Evolutionary conservation across 2,113 vertebrate genomes (phyloP).

Genomic region (Lycaon pictus): DNA sequence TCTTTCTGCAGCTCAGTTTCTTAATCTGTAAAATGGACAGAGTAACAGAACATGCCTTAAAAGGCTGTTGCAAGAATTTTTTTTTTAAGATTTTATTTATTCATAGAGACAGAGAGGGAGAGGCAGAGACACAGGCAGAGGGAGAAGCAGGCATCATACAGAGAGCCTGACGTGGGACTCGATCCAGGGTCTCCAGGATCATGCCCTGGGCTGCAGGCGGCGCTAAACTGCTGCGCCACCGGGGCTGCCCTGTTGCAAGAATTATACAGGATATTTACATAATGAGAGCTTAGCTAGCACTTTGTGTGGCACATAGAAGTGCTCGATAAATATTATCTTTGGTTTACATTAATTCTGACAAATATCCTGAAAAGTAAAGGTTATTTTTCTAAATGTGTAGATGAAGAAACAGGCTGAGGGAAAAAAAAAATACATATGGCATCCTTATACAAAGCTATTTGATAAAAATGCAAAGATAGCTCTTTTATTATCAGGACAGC

Average conservation of each 20-base stretch:
- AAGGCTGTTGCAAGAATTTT: neutral
- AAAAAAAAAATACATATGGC: neutral
- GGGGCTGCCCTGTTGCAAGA: neutral
- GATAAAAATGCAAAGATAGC: neutral
- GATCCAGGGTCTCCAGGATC: no score
- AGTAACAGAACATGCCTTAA: neutral
- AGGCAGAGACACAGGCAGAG: no score
- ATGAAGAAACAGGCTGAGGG: neutral
- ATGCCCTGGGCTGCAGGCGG: no score
- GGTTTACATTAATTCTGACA: neutral
- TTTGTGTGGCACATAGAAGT: neutral
- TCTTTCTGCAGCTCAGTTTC: neutral
- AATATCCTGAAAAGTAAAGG: neutral
- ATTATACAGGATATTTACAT: neutral
- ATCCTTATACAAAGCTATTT: neutral
- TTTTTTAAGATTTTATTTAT: no score
- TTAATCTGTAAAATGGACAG: constrained; percentile 1
- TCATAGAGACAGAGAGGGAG: no score
- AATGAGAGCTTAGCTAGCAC: neutral
- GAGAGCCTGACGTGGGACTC: no score
- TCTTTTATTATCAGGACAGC: neutral
- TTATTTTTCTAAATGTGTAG: constrained; percentile 19
- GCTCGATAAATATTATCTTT: neutral
- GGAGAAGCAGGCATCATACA: no score
- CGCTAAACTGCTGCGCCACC: no score